Evolutionary conservation across 1,140 invertebrate species (phyloP).

Genomic region (Hesperophylax magnus): DNA sequence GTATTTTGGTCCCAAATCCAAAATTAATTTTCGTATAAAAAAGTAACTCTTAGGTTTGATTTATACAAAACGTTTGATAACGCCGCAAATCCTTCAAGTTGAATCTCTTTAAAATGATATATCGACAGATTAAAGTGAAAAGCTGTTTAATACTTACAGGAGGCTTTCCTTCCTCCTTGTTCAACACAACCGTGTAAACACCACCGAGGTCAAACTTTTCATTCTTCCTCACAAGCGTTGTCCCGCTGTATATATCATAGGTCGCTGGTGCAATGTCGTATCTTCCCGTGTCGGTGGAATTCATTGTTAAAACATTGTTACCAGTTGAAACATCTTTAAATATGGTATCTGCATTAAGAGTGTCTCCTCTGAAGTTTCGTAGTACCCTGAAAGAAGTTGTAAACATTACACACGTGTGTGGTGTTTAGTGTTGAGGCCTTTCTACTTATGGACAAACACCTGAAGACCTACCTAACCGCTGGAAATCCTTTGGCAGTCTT

Average conservation of each 20-base stretch:
- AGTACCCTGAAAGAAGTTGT: slow-evolving; percentile 42
- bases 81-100: too few relatives aligned
- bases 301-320: slow-evolving; percentile 15
- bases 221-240: slow-evolving; percentile 8
- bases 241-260: slow-evolving; percentile 41
- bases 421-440: too few relatives aligned
- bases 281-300: slow-evolving; percentile 21
- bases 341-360: neutral
- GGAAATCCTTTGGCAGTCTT: slow-evolving; percentile 66
- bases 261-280: slow-evolving; percentile 42
- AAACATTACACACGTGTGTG: too few relatives aligned
- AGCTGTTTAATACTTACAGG: slow-evolving; percentile 51
- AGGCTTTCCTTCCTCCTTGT: slow-evolving; percentile 59
- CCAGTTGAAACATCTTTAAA: slow-evolving; percentile 24
- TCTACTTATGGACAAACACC: too few relatives aligned
- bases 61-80: too few relatives aligned
- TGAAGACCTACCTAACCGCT: slow-evolving; percentile 61
- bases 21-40: too few relatives aligned
- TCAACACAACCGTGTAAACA: slow-evolving; percentile 45
- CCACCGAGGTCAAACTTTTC: slow-evolving; percentile 44
- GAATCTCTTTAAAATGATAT: too few relatives aligned
- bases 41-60: too few relatives aligned
- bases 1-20: too few relatives aligned
- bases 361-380: slow-evolving; percentile 9
- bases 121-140: too few relatives aligned